Percentiles rank a stretch among this genome's conserved stretches.
Evolutionary conservation across 2,797 vertebrate genomes (phyloP).

Genomic region (Hafferia zeledoni): DNA sequence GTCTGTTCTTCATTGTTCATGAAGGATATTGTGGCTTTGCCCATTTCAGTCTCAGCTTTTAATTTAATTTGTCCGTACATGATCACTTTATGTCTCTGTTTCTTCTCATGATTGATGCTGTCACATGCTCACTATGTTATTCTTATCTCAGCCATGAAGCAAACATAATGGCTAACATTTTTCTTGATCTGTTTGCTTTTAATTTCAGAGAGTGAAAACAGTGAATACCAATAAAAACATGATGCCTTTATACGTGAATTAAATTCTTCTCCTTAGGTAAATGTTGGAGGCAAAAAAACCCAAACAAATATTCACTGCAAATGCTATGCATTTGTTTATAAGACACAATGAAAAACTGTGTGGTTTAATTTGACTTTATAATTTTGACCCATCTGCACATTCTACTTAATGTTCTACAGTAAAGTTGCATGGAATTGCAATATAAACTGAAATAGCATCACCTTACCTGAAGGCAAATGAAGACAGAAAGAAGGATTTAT

Average conservation of each 20-base stretch:
- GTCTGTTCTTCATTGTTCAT: not conserved
- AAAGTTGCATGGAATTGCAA: not conserved
- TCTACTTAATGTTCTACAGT: not conserved
- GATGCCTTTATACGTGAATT: not conserved
- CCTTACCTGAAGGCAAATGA: not conserved
- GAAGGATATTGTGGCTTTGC: not conserved
- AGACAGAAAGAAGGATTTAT: not conserved
- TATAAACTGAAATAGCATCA: not conserved
- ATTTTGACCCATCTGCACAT: not conserved
- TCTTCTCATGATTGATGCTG: not conserved
- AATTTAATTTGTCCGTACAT: not conserved
- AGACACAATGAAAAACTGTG: not conserved
- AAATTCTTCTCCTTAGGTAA: not conserved
- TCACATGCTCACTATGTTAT: not conserved
- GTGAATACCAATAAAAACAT: not conserved
- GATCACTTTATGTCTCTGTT: not conserved
- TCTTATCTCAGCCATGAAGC: not conserved
- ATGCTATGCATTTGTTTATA: not conserved
- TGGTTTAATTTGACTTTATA: not conserved
- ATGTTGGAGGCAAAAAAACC: not conserved
- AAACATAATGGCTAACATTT: not conserved
- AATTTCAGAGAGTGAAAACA: conserved; percentile 2
- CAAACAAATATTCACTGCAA: not conserved
- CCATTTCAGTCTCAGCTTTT: not conserved
- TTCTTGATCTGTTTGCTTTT: not conserved